Evolutionary conservation across 1,140 invertebrate species (phyloP).

Genomic region (Latrodectus geometricus): DNA sequence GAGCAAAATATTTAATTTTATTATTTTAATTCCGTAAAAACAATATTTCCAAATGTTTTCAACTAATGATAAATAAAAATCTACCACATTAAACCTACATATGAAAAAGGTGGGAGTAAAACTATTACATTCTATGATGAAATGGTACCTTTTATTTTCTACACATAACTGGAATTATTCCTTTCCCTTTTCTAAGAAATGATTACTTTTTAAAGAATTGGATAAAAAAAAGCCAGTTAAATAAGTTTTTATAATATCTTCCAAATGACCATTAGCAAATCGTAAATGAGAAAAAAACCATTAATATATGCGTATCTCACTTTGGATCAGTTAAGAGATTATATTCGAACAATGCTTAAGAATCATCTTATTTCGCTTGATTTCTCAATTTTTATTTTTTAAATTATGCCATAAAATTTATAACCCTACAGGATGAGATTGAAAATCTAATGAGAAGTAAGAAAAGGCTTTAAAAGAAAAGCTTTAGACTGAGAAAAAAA

Average conservation of each 20-base stretch:
- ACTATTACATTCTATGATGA: too few species aligned
- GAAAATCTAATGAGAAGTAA: slow-evolving; percentile 46
- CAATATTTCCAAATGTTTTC: too few species aligned
- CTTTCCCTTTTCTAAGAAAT: neutral
- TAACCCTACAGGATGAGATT: slow-evolving; percentile 20
- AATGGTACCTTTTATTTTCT: too few species aligned
- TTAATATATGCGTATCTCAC: slow-evolving; percentile 48
- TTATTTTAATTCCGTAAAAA: too few species aligned
- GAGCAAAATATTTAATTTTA: too few species aligned
- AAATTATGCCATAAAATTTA: slow-evolving; percentile 19
- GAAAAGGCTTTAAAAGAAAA: slow-evolving; percentile 19
- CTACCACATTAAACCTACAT: too few species aligned
- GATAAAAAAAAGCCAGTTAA: slow-evolving; percentile 36
- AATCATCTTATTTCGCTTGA: slow-evolving; percentile 40
- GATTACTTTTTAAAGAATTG: neutral
- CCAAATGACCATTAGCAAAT: slow-evolving; percentile 24
- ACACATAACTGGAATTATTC: too few species aligned
- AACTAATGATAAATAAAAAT: too few species aligned
- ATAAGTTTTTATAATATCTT: slow-evolving; percentile 48
- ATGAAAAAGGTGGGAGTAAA: too few species aligned
- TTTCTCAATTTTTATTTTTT: slow-evolving; percentile 46
- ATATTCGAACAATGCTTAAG: slow-evolving; percentile 37
- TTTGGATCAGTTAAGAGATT: slow-evolving; percentile 39
- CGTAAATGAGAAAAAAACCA: slow-evolving; percentile 43
- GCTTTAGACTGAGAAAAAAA: slow-evolving; percentile 3